Base-by-base conservation (phyloP, 2,113 vertebrate species). In the Gobiocypris rarus region DNA sequence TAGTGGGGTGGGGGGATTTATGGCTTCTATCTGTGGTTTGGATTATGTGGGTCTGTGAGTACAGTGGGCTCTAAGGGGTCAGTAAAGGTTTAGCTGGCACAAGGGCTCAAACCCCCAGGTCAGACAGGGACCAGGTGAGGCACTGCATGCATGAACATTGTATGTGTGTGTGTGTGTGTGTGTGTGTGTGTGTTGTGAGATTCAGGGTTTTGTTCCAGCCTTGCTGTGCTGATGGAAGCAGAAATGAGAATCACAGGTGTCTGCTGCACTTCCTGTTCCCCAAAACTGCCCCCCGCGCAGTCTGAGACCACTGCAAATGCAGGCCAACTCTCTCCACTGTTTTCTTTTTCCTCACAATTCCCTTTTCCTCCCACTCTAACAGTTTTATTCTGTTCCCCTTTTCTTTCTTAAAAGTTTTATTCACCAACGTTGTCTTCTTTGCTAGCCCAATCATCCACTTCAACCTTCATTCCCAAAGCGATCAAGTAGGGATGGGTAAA, bases 221-320 rank as follows among this genome's bases (percentile, higher is more conserved):
- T 58, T 43, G 50, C 65, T 75, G 19, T 77, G 43, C 76, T 75
- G 59, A 75, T 77, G 88, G 90, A 91, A 89, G 88, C 84, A 89
- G 83, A 88, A 93, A 94, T 92, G 93, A 92, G 91, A 94, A 93
- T 93, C 93, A 85, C 94, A 95, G 94, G 92, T 95, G 93, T 88
- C 88, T 91, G 81, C 88, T 89, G 86, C 89, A 88, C 89, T 93
- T 93, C 91, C 89, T 92, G 88, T 90, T 91, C 88, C 91, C 91
- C 90, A 83, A 38, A 79, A 83, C 91, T 91, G 91, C 92, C 92
- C 92, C 91, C 90, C 89, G 86, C 87, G n/a, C 89, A 87, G 88
- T 83, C 87, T 89, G 83, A 90, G 88, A 22, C 1, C 88, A 82
- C 84, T 88, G 88, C 76, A 87, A 87, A 81, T 63, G 63, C 43